A percentile compares a stretch with the other conserved stretches of the same genome.
These are phyloP conservation scores for Zeuzera pyrina DNA, from an alignment of 2,888 invertebrate species.

Conservation along the genomic window DNA sequence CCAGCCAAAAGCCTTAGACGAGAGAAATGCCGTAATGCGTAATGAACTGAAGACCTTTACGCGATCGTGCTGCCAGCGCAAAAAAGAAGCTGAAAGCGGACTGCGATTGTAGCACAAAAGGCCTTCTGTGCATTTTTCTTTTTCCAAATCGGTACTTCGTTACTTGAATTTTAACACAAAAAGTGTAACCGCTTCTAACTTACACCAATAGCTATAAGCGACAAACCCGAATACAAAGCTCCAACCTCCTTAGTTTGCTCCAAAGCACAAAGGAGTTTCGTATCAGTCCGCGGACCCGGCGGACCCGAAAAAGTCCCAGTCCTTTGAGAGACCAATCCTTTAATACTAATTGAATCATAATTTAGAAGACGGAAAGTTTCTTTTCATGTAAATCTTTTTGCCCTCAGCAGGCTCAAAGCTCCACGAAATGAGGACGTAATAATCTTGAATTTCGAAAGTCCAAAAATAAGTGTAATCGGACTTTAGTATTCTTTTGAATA, in stretches of 20 bases:
- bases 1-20: slow-evolving; percentile 22
- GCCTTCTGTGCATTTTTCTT: slow-evolving; percentile 4
- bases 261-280: slow-evolving; percentile 59
- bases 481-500: slow-evolving; percentile 18
- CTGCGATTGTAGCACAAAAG: no score
- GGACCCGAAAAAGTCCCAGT: slow-evolving; percentile 62
- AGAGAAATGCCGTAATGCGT: slow-evolving; percentile 29
- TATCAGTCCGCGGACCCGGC: slow-evolving; percentile 40
- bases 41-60: slow-evolving; percentile 38
- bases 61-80: slow-evolving; percentile 19
- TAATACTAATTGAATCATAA: slow-evolving; percentile 74
- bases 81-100: slow-evolving; percentile 20
- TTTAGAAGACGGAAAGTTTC: slow-evolving; percentile 65
- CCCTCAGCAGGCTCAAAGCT: slow-evolving; percentile 49
- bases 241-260: slow-evolving; percentile 60
- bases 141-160: no score
- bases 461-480: slow-evolving; percentile 35
- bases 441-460: slow-evolving; percentile 51
- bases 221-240: slow-evolving; percentile 50
- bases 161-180: background rate
- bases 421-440: slow-evolving; percentile 50
- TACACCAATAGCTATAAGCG: slow-evolving; percentile 39
- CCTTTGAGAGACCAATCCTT: slow-evolving; percentile 67
- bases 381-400: slow-evolving; percentile 69
- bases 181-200: slow-evolving; percentile 37